Conservation (phyloP, 1,140 invertebrate species). For the Sipha flava region DNA sequence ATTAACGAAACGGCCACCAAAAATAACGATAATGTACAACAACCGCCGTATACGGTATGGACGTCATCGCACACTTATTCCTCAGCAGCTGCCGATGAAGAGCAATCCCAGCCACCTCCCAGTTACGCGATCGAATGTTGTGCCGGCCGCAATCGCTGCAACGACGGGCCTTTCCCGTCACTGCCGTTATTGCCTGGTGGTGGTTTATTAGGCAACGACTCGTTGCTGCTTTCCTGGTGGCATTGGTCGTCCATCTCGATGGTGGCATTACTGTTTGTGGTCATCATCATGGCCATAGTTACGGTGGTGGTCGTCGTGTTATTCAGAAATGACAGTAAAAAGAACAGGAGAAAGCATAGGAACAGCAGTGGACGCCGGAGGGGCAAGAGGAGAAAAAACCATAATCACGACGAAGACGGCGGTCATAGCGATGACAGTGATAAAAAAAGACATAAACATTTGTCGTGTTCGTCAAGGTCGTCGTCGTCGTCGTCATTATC, state of each 20-base stretch:
- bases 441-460: not conserved
- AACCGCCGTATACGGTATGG: not conserved
- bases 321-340: not conserved
- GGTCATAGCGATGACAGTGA: not conserved
- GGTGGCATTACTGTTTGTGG: not conserved
- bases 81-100: not conserved
- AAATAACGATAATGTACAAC: not conserved
- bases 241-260: not conserved
- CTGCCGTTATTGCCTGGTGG: not conserved
- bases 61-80: not conserved
- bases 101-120: not conserved
- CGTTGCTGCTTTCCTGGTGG: not conserved
- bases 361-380: too few relatives aligned
- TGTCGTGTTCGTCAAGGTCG: not conserved
- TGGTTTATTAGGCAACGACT: not conserved
- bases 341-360: not conserved
- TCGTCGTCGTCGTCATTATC: not conserved
- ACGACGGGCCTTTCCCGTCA: not conserved
- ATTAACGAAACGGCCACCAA: not conserved
- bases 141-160: not conserved
- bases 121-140: not conserved
- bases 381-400: not conserved
- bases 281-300: not conserved
- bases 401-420: not conserved
- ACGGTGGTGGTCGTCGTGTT: not conserved